phyloP scores from a whole-genome alignment of 2,888 invertebrate genomes.

The Nephrotoma flavescens region DNA sequence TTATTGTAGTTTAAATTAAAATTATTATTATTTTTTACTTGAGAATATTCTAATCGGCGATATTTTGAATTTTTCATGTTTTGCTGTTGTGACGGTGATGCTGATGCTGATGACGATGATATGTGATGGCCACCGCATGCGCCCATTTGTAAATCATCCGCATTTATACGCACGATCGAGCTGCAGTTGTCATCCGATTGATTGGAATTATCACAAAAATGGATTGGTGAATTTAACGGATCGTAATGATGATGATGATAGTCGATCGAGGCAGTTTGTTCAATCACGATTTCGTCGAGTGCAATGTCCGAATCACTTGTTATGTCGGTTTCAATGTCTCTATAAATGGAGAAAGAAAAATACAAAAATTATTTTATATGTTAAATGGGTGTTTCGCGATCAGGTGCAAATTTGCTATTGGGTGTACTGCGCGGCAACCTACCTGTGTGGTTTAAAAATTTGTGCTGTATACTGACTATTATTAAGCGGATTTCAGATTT shows the following conservation, averaged over 20 bases:
- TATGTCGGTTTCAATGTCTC: constrained; percentile 32
- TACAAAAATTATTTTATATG: background rate
- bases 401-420: background rate
- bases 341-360: constrained; percentile 15
- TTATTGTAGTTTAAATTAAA: background rate
- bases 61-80: constrained; percentile 32
- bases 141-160: background rate
- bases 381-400: background rate
- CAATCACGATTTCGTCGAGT: constrained; percentile 30
- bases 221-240: constrained; percentile 28
- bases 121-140: background rate
- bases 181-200: constrained; percentile 27
- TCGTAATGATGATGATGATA: constrained; percentile 22
- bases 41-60: constrained; percentile 31
- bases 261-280: constrained; percentile 18
- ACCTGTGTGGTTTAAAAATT: background rate
- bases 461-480: background rate
- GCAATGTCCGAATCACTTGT: constrained; percentile 32
- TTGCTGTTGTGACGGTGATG: constrained; percentile 27
- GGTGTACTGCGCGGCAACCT: background rate
- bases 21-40: constrained; percentile 27
- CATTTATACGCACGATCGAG: constrained; percentile 12
- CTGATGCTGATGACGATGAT: constrained; percentile 12
- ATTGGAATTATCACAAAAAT: constrained; percentile 29
- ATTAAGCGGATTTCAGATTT: background rate